A percentile compares a stretch with the other conserved stretches of the same genome.
Evolutionary conservation across 2,113 vertebrate genomes (phyloP).

Genomic region (Labeo rohita): DNA sequence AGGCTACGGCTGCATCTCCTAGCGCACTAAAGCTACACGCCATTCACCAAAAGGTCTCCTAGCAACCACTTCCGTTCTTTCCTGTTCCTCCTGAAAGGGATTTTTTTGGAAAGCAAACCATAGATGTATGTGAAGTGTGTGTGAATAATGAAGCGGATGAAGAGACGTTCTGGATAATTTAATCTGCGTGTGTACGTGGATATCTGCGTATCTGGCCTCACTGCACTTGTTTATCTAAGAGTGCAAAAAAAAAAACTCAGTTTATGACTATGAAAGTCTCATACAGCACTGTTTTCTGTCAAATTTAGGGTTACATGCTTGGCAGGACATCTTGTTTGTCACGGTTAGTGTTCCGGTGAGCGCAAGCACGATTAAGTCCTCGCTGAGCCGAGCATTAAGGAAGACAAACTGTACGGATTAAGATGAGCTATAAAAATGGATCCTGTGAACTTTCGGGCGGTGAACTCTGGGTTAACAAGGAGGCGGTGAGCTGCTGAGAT

Average conservation of each 20-base stretch:
- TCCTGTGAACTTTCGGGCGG: not conserved
- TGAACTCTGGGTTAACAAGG: conserved; percentile 1
- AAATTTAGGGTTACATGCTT: conserved; percentile 31
- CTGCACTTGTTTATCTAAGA: conserved; percentile 40
- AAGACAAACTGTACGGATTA: conserved; percentile 45
- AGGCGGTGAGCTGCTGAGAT: not conserved
- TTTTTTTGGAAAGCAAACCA: conserved; percentile 17
- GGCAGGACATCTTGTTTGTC: conserved; percentile 16
- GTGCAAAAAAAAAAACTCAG: not conserved
- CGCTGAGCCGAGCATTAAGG: conserved; percentile 6
- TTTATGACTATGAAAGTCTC: conserved; percentile 7
- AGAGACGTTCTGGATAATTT: conserved; percentile 45
- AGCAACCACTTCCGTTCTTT: conserved; percentile 65
- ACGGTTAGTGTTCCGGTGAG: not conserved
- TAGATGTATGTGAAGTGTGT: conserved; percentile 37
- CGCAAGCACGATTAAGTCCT: conserved; percentile 3
- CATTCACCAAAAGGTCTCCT: conserved; percentile 69
- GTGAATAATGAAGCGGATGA: conserved; percentile 44
- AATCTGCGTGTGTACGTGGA: not conserved
- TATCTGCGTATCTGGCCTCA: conserved; percentile 29
- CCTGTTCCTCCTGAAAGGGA: conserved; percentile 50
- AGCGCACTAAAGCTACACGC: conserved; percentile 57
- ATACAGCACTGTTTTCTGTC: conserved; percentile 25
- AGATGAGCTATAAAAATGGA: conserved; percentile 33
- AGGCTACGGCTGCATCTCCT: conserved; percentile 56